phyloP scores from a whole-genome alignment of 2,888 invertebrate species.

The Stenolophus ochropezus region DNA sequence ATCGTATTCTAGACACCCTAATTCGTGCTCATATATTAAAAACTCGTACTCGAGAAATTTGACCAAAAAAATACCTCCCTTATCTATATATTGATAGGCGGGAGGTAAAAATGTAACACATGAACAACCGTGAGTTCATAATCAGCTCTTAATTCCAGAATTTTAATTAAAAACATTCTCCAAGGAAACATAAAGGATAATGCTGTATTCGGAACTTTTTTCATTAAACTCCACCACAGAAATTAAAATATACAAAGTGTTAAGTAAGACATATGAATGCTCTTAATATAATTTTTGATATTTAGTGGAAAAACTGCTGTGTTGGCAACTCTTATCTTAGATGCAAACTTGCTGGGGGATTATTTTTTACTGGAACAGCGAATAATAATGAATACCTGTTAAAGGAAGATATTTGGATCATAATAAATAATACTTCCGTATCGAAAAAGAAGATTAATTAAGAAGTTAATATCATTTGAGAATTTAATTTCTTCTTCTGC shows the following conservation, averaged over 20 bases:
- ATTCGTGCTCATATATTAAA: background rate
- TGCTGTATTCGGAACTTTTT: background rate
- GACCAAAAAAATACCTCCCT: no score
- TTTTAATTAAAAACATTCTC: background rate
- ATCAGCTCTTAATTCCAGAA: background rate
- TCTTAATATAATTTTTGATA: background rate
- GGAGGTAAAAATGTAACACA: background rate
- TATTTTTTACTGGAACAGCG: background rate
- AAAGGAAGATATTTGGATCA: no score
- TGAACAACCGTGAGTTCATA: background rate
- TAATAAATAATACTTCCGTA: no score
- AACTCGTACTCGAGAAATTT: no score
- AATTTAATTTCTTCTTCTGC: no score
- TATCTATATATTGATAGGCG: no score
- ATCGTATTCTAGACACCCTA: background rate
- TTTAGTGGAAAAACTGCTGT: constrained; percentile 11
- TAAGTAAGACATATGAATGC: background rate
- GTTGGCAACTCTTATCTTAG: constrained; percentile 35
- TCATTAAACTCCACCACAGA: background rate
- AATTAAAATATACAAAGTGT: background rate
- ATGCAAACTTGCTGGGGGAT: background rate
- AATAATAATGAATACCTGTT: background rate
- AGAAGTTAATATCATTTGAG: no score
- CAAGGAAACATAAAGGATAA: background rate
- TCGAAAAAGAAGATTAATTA: no score